Conservation (phyloP, 2,888 invertebrate species). For the Eugnorisma glareosa region DNA sequence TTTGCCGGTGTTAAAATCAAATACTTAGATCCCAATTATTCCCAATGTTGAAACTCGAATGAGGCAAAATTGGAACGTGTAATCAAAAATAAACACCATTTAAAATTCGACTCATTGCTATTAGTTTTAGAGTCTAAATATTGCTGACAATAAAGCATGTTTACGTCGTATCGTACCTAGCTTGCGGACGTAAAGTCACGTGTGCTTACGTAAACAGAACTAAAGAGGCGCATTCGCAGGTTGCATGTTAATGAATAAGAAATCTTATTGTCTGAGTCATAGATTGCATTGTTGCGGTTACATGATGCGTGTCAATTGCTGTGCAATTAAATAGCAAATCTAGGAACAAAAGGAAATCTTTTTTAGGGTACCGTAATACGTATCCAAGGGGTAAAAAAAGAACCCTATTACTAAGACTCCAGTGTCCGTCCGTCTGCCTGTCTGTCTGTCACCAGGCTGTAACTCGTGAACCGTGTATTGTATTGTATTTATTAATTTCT, state of each 20-base stretch:
- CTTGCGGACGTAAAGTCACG: constrained; percentile 65
- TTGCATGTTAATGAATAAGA: constrained; percentile 39
- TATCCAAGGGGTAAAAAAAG: too few relatives aligned
- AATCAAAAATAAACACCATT: constrained; percentile 20
- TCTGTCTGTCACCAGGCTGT: too few relatives aligned
- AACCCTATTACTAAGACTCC: too few relatives aligned
- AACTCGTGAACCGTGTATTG: too few relatives aligned
- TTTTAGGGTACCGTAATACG: too few relatives aligned
- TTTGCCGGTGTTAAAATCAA: constrained; percentile 9
- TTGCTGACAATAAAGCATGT: constrained; percentile 28
- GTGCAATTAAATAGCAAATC: constrained; percentile 43
- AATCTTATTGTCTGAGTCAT: constrained; percentile 49
- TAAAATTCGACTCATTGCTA: constrained; percentile 30
- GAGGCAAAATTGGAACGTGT: constrained; percentile 38
- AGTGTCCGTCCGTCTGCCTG: too few relatives aligned
- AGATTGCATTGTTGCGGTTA: constrained; percentile 54
- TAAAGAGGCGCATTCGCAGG: constrained; percentile 52
- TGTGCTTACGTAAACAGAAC: constrained; percentile 53
- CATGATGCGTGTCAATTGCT: constrained; percentile 13
- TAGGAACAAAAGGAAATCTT: constrained; percentile 7
- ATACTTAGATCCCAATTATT: too few relatives aligned
- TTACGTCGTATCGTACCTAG: constrained; percentile 50
- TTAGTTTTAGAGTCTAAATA: constrained; percentile 49
- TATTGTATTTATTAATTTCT: too few relatives aligned
- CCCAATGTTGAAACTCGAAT: constrained; percentile 36